phyloP scores from a whole-genome alignment of 2,113 vertebrate genomes.

The Urocynchramus pylzowi region DNA sequence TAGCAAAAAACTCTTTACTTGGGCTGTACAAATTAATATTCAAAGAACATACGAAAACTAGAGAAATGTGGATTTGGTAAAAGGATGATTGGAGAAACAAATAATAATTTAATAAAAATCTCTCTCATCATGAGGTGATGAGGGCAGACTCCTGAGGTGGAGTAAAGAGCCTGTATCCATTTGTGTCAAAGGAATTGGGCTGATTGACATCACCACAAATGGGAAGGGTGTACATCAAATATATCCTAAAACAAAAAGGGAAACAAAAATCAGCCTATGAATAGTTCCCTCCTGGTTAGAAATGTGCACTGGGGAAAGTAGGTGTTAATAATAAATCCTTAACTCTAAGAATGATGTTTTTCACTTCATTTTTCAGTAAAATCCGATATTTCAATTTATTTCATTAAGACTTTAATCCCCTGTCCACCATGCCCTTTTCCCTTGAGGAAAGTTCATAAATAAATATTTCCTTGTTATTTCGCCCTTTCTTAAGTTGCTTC shows the following conservation, averaged over 20 bases:
- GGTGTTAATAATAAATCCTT: conserved; percentile 3
- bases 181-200: neutral
- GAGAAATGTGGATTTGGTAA: neutral
- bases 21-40: neutral
- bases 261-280: neutral
- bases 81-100: neutral
- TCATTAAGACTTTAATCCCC: conserved; percentile 4
- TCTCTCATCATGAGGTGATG: neutral
- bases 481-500: neutral
- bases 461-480: conserved; percentile 28
- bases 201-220: neutral
- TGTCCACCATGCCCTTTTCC: neutral
- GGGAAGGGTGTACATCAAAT: neutral
- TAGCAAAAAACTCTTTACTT: neutral
- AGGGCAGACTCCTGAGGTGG: neutral
- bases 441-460: conserved; percentile 13
- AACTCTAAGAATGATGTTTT: neutral
- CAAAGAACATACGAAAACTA: neutral
- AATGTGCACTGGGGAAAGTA: neutral
- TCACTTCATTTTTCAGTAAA: conserved; percentile 14
- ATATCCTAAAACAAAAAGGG: neutral
- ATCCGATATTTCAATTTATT: neutral
- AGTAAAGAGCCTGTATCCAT: neutral
- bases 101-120: neutral
- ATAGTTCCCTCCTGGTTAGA: neutral